Percentiles rank a stretch among this genome's conserved stretches.
Evolutionary conservation across 2,888 invertebrate species (phyloP).

Genomic region (Oxyteleia sp.): DNA sequence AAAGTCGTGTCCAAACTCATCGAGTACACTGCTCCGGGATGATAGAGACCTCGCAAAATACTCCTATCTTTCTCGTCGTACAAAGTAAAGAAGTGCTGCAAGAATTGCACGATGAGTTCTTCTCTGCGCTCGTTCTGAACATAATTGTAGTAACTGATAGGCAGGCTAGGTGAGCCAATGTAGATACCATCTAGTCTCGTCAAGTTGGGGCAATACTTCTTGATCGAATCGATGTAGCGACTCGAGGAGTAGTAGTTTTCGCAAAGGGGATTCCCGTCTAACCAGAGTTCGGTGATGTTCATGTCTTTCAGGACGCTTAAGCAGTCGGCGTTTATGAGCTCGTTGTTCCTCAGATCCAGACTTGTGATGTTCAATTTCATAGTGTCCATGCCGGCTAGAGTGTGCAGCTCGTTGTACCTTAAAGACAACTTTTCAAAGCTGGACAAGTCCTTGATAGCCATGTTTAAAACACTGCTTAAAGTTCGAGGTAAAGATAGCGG

Average conservation of each 20-base stretch:
- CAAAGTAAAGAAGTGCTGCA: slow-evolving; percentile 90
- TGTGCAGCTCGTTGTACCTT: slow-evolving; percentile 79
- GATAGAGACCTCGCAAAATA: slow-evolving; percentile 89
- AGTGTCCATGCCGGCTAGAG: slow-evolving; percentile 76
- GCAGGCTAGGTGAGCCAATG: slow-evolving; percentile 76
- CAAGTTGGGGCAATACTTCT: slow-evolving; percentile 88
- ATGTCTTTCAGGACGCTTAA: slow-evolving; percentile 86
- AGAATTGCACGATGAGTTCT: slow-evolving; percentile 89
- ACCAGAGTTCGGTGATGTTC: slow-evolving; percentile 88
- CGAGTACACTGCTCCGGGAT: slow-evolving; percentile 90
- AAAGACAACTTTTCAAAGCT: slow-evolving; percentile 81
- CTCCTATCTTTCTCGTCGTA: slow-evolving; percentile 90
- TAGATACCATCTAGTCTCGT: slow-evolving; percentile 89
- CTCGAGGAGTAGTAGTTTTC: slow-evolving; percentile 89
- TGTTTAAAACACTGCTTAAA: slow-evolving; percentile 87
- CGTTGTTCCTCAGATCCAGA: slow-evolving; percentile 85
- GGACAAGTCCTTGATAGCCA: slow-evolving; percentile 79
- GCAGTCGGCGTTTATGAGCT: slow-evolving; percentile 79
- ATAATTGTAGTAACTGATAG: slow-evolving; percentile 77
- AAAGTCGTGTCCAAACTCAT: slow-evolving; percentile 86
- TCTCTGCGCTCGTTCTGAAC: slow-evolving; percentile 72
- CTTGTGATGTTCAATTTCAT: slow-evolving; percentile 78
- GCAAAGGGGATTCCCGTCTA: slow-evolving; percentile 93
- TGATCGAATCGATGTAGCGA: slow-evolving; percentile 89
- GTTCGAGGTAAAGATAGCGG: slow-evolving; percentile 88